Percentiles rank a stretch among this genome's conserved stretches.
These are phyloP conservation scores for Pygocentrus nattereri DNA, from an alignment of 2,797 vertebrate genomes.

Conservation along the genomic window DNA sequence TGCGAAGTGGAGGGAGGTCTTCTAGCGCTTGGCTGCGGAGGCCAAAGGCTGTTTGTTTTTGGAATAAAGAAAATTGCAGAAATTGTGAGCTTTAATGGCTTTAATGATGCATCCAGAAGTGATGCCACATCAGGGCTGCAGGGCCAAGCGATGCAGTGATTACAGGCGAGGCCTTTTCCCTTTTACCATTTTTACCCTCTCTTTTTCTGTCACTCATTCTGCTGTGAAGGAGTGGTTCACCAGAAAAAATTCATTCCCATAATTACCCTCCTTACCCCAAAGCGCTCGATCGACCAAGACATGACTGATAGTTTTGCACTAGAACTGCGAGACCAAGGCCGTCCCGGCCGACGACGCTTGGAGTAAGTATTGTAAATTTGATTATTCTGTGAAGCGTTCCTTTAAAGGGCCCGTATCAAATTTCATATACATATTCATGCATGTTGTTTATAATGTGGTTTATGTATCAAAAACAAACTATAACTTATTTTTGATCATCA, in stretches of 20 bases:
- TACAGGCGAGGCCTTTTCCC: not conserved
- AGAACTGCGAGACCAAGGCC: too few relatives aligned
- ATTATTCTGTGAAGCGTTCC: too few relatives aligned
- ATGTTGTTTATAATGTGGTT: too few relatives aligned
- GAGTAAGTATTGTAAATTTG: not conserved
- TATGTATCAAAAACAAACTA: too few relatives aligned
- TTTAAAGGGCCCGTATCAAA: too few relatives aligned
- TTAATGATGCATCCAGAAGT: slow-evolving; percentile 61
- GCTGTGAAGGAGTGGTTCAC: not conserved
- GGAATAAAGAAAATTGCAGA: slow-evolving; percentile 70
- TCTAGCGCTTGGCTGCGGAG: slow-evolving; percentile 59
- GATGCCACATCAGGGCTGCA: slow-evolving; percentile 51
- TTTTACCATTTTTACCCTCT: not conserved
- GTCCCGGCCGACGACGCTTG: too few relatives aligned
- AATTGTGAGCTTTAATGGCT: slow-evolving; percentile 66
- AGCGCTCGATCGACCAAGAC: too few relatives aligned
- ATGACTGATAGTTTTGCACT: not conserved
- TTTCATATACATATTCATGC: too few relatives aligned
- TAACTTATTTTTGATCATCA: too few relatives aligned
- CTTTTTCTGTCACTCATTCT: not conserved
- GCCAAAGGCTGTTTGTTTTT: slow-evolving; percentile 70
- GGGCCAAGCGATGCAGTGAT: slow-evolving; percentile 49
- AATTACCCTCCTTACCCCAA: too few relatives aligned
- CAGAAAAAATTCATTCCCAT: not conserved
- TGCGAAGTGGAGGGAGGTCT: slow-evolving; percentile 60